Evolutionary conservation across 2,888 invertebrate species (phyloP).

Genomic region (Amphimallon solstitiale): DNA sequence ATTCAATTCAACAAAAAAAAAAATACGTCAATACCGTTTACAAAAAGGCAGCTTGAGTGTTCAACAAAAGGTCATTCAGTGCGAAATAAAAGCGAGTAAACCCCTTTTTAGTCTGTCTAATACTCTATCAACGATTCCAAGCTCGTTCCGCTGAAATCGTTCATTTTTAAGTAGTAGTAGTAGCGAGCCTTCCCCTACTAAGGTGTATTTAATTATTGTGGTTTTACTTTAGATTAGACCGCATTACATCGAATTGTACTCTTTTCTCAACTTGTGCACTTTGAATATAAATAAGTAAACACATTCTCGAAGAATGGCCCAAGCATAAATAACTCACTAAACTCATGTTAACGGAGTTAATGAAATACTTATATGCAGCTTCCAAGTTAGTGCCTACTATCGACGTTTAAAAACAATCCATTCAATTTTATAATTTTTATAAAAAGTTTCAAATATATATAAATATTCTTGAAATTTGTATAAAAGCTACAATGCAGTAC

Average conservation of each 20-base stretch:
- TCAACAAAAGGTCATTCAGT: conserved; percentile 22
- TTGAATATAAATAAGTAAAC: conserved; percentile 30
- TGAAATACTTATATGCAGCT: no score
- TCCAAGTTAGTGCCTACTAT: no score
- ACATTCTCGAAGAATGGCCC: conserved; percentile 4
- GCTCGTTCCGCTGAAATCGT: conserved; percentile 17
- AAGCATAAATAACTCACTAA: neutral
- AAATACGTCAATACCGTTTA: conserved; percentile 1
- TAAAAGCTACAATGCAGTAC: no score
- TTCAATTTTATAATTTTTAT: no score
- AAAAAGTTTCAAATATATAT: no score
- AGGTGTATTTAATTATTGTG: conserved; percentile 33
- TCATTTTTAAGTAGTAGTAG: conserved; percentile 24
- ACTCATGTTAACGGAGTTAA: conserved; percentile 1
- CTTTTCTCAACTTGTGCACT: conserved; percentile 15
- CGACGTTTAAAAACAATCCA: no score
- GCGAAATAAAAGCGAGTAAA: conserved; percentile 3
- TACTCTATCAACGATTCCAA: conserved; percentile 23
- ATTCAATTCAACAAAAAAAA: conserved; percentile 21
- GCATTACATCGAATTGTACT: conserved; percentile 12
- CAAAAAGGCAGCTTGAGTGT: conserved; percentile 3
- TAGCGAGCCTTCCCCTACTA: conserved; percentile 11
- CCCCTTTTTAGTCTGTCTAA: neutral
- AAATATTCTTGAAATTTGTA: no score
- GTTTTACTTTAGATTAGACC: conserved; percentile 27